Evolutionary conservation across 2,113 vertebrate genomes (phyloP).

Genomic region (Bubo bubo): DNA sequence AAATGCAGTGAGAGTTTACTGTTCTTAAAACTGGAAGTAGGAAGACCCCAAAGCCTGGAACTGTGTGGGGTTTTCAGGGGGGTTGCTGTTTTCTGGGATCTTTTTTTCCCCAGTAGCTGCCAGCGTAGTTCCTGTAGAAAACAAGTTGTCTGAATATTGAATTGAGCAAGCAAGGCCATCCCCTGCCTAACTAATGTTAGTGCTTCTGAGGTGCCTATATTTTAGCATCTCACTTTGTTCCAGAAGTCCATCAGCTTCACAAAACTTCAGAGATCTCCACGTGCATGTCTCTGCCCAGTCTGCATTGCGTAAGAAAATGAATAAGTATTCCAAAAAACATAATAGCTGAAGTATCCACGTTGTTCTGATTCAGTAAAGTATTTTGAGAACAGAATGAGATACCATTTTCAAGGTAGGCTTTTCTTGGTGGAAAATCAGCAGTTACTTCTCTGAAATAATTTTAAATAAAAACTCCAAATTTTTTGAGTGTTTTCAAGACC

Average conservation of each 20-base stretch:
- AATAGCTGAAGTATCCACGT: neutral
- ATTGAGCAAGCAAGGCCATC: neutral
- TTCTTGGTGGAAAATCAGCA: neutral
- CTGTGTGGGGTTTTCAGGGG: neutral
- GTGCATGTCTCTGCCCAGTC: neutral
- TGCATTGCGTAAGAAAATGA: neutral
- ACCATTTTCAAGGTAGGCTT: neutral
- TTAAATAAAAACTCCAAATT: neutral
- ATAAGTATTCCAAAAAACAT: neutral
- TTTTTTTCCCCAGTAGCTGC: neutral
- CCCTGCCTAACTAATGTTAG: neutral
- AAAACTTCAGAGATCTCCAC: neutral
- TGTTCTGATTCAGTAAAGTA: neutral
- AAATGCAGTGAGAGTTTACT: accelerated
- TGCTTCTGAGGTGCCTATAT: neutral
- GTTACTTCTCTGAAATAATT: neutral
- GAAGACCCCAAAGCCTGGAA: neutral
- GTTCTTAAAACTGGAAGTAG: neutral
- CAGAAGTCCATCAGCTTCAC: neutral
- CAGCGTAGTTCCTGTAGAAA: neutral
- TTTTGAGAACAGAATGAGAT: neutral
- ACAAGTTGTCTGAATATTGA: neutral
- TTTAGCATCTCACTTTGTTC: neutral
- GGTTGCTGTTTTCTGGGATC: accelerated
- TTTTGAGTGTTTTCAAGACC: neutral